Evolutionary conservation across 2,888 invertebrate genomes (phyloP).

Genomic region (Chrysomela aeneicollis): DNA sequence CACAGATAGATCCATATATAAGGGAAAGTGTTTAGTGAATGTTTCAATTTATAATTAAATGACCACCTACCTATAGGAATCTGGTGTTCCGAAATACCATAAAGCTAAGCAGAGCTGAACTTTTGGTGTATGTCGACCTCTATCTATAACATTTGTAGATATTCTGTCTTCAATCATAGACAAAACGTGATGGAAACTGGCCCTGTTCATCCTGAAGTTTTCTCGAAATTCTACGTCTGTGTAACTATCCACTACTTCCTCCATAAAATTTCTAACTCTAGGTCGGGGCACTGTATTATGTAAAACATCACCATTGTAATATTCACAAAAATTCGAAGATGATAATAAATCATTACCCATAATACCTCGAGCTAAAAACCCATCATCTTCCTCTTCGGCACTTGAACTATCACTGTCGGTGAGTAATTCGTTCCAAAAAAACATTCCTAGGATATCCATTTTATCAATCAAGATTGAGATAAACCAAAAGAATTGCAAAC

Average conservation of each 20-base stretch:
- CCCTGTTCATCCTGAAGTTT: no score
- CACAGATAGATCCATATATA: slow-evolving; percentile 6
- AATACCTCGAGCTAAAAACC: no score
- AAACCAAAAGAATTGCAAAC: no score
- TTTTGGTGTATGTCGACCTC: slow-evolving; percentile 13
- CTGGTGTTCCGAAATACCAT: slow-evolving; percentile 26
- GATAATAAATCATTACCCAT: no score
- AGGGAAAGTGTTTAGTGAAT: no score
- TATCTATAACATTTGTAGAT: slow-evolving; percentile 18
- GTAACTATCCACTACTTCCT: background rate
- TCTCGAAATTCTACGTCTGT: slow-evolving; percentile 7
- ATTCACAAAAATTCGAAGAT: no score
- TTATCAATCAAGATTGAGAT: no score
- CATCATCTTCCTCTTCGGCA: no score
- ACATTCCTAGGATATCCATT: no score
- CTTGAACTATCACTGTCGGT: no score
- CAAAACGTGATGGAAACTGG: slow-evolving; percentile 21
- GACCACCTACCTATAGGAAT: slow-evolving; percentile 15
- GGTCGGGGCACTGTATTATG: background rate
- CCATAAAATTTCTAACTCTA: background rate
- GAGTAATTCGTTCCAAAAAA: no score
- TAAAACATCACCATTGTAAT: no score
- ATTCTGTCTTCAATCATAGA: slow-evolving; percentile 12
- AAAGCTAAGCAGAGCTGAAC: slow-evolving; percentile 16
- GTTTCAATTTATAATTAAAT: background rate